Evolutionary conservation across 2,113 vertebrate species (phyloP), one percentile per base, ranked within the genome.

Genomic region (Syngnathus scovelli): DNA sequence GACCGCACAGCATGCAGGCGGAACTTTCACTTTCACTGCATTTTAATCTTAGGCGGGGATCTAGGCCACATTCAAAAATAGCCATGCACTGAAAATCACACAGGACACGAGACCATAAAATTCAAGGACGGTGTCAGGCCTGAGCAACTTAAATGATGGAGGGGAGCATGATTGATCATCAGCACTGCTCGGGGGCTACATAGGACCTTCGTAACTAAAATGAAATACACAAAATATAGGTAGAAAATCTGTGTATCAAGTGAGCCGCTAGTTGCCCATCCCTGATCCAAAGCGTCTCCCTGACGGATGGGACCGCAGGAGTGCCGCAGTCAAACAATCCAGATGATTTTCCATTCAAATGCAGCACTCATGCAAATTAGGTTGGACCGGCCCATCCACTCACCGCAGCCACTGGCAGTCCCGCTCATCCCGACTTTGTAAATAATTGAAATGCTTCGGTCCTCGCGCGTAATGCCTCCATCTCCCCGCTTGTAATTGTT

Each of bases 41-140:
- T 79, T 78, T 61, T 77, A 81, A 76, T 64, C 68, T 63, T 49
- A 59, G 66, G 51, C 55, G 48, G 51, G 36, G 69, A 85, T 83
- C 65, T 85, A 78, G 86, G 86, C 86, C 85, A 83, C 56, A 27
- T 68, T 78, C 71, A 11, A 74, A 87, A 87, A 88, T 84, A 85
- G 74, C 64, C 7, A 6, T 66, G 67, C 16, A 1, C 46, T 68
- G 64, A 73, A 78, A 81, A 78, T 69, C 66, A 74, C 69, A 77
- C 66, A 70, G 66, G 67, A 74, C 54, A 59, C 7, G 8, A 74
- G 63, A 43, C 68, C 78, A 36, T 56, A 66, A 46, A 68, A 48
- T 41, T 64, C 1, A 6, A 71, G 69, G 71, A 71, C 56, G 44
- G 39, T 33, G 27, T 33, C 27, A 43, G 11, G 11, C 8, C 37